Conservation (phyloP, 2,113 vertebrate species). For the Arvicanthis niloticus region DNA sequence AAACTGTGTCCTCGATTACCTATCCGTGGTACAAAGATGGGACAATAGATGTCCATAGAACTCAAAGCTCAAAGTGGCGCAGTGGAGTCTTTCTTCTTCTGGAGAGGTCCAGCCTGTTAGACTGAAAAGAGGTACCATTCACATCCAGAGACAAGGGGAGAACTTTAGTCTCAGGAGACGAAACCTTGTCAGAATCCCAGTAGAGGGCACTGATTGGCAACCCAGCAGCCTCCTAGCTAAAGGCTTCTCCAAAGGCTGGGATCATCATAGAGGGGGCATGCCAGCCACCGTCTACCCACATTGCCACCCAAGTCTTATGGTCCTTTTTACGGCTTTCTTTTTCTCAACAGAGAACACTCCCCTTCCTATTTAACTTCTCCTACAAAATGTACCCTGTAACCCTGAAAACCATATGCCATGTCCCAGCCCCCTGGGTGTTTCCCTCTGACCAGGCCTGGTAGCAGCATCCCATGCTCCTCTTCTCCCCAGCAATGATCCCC, state of each 20-base stretch:
- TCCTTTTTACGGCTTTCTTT: neutral
- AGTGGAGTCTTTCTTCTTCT: neutral
- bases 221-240: neutral
- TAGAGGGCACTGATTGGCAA: neutral
- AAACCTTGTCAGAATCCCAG: neutral
- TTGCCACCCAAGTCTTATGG: neutral
- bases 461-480: too few species aligned
- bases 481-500: neutral
- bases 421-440: too few species aligned
- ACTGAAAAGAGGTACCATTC: neutral
- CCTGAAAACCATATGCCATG: neutral
- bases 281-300: neutral
- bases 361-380: neutral
- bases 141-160: neutral
- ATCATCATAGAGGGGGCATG: neutral
- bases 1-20: neutral
- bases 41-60: neutral
- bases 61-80: neutral
- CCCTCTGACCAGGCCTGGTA: neutral
- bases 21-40: neutral
- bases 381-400: neutral
- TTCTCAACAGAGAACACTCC: neutral
- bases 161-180: neutral
- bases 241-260: neutral
- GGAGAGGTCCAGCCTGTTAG: neutral